Conservation (phyloP, 2,888 invertebrate species). For the Drosophila colorata region DNA sequence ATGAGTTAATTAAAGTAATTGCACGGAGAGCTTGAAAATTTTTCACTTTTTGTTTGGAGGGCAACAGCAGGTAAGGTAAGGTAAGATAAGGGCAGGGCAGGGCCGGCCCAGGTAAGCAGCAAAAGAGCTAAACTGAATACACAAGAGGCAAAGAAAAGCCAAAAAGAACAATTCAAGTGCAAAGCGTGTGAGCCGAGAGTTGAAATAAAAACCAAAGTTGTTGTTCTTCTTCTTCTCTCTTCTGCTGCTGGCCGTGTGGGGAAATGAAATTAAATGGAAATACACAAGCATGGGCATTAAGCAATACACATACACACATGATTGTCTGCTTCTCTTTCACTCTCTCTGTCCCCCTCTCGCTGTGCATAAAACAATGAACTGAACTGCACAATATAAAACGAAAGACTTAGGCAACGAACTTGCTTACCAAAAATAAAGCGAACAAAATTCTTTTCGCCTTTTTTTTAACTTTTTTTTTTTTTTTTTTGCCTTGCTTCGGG, state of each 20-base stretch:
- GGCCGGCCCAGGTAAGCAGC: slow-evolving; percentile 33
- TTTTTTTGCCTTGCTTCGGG: slow-evolving; percentile 18
- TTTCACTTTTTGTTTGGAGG: slow-evolving; percentile 38
- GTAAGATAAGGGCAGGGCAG: slow-evolving; percentile 6
- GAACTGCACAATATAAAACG: slow-evolving; percentile 42
- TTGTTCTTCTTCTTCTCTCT: slow-evolving; percentile 6
- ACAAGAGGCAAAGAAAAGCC: slow-evolving; percentile 44
- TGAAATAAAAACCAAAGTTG: slow-evolving; percentile 66
- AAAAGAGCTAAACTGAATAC: slow-evolving; percentile 18
- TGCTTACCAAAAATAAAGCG: slow-evolving; percentile 34
- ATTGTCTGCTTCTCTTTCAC: background rate
- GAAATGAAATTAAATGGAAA: slow-evolving; percentile 65
- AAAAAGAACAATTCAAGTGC: slow-evolving; percentile 70
- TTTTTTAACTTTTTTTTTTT: background rate
- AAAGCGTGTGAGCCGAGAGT: slow-evolving; percentile 75
- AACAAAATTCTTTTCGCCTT: slow-evolving; percentile 42
- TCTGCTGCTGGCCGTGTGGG: slow-evolving; percentile 37
- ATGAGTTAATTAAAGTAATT: slow-evolving; percentile 80
- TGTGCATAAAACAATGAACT: slow-evolving; percentile 47
- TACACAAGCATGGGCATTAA: slow-evolving; percentile 56
- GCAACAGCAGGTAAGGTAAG: slow-evolving; percentile 39
- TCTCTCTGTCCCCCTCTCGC: background rate
- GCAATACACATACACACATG: slow-evolving; percentile 19
- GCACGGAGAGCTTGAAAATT: slow-evolving; percentile 59
- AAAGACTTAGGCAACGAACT: slow-evolving; percentile 72